Evolutionary conservation across 1,140 invertebrate genomes (phyloP), one percentile per base, ranked within the genome.

Genomic region (Halotydeus destructor): DNA sequence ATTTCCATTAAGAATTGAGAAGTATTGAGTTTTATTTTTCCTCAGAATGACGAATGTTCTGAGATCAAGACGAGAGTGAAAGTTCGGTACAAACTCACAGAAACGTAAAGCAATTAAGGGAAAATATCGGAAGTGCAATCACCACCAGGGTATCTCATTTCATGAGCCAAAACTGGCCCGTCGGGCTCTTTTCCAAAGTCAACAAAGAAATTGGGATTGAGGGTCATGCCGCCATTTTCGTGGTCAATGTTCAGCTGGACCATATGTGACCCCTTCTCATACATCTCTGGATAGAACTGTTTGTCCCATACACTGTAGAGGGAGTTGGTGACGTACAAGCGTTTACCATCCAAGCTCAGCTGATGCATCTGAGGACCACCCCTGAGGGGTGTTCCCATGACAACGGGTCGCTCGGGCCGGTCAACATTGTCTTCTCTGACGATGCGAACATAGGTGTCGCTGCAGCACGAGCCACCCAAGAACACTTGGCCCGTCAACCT

Each of bases 51-150:
- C n/a, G n/a, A n/a, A n/a, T n/a, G n/a, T n/a, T n/a, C n/a, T n/a
- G n/a, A n/a, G n/a, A n/a, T n/a, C n/a, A n/a, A n/a, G n/a, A n/a
- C n/a, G n/a, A n/a, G n/a, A n/a, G n/a, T n/a, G n/a, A n/a, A n/a
- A n/a, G n/a, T n/a, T n/a, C n/a, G n/a, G n/a, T n/a, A n/a, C n/a
- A n/a, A n/a, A n/a, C n/a, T n/a, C n/a, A n/a, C n/a, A n/a, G n/a
- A n/a, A n/a, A n/a, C n/a, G n/a, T n/a, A n/a, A n/a, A n/a, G n/a
- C n/a, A n/a, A n/a, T n/a, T n/a, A n/a, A n/a, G n/a, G n/a, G n/a
- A n/a, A n/a, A n/a, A 97, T 94, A 52, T 97, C 89, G 0, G 86
- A 93, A 6, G 84, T 89, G 54, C 86, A 94, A 60, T 97, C 89
- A 28, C 89, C 89, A 28, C 85, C 85, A 5, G 85, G 85, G 60